Evolutionary conservation across 2,797 vertebrate genomes (phyloP).

Genomic region (Cuculus canorus): DNA sequence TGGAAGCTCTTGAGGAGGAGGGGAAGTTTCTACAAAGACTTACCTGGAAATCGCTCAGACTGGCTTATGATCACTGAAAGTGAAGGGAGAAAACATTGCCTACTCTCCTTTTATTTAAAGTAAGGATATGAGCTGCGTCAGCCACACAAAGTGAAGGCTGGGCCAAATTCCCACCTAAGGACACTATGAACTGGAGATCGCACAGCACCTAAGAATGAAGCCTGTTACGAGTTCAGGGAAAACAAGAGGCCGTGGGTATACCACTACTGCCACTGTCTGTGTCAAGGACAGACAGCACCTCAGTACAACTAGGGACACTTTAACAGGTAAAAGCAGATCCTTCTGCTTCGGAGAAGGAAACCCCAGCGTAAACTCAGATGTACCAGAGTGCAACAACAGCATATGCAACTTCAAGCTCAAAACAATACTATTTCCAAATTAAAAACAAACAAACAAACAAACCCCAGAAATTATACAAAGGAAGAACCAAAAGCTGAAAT

Average conservation of each 20-base stretch:
- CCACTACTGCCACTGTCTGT: background rate
- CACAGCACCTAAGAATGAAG: background rate
- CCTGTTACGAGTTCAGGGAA: accelerated
- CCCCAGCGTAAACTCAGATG: background rate
- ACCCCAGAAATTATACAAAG: background rate
- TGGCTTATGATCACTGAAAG: background rate
- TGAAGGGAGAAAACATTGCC: background rate
- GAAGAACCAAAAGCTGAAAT: background rate
- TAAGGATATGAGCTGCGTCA: background rate
- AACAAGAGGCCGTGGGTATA: background rate
- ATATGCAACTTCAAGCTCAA: background rate
- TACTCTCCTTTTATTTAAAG: background rate
- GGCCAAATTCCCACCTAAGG: background rate
- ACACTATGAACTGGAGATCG: background rate
- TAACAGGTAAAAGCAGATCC: background rate
- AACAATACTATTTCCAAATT: background rate
- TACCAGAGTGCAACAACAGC: accelerated
- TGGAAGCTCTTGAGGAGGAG: background rate
- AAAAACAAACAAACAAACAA: background rate
- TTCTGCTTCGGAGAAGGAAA: background rate
- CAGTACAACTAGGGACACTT: background rate
- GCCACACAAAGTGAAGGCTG: background rate
- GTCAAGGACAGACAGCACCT: background rate
- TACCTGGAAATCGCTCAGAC: background rate
- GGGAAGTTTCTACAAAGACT: background rate